Base-by-base conservation (phyloP, 2,888 invertebrate genomes). In the Athetis lepigone region DNA sequence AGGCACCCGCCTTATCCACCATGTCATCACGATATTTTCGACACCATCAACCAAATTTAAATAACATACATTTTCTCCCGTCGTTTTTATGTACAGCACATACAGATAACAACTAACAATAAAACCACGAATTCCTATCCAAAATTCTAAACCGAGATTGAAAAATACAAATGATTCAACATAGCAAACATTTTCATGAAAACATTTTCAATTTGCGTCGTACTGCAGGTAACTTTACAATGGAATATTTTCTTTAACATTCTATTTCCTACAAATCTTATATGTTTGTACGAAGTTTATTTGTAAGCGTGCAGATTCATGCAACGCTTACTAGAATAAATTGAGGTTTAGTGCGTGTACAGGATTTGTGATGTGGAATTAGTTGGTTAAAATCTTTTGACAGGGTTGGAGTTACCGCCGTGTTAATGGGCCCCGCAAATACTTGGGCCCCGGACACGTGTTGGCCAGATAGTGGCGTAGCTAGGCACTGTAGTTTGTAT, bases 141-240 rank as follows among this genome's bases (percentile, higher is more conserved):
- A 8, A 42, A 70, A 49, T 49, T 39, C 18, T 9, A 45, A 70
- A 61, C 43, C 25, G 47, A 66, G n/a, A 61, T 61, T 70, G 62
- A 60, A 65, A 70, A 61, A 61, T 66, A 62, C 63, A 66, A 66
- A 62, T 23, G 63, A 70, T 70, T 62, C 49, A 52, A 40, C 33
- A 58, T 4, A 25, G 39, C 52, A 68, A 55, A 45, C 36, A 37
- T 66, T 73, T 54, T 58, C 19, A 29, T 46, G 68, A 45, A 54
- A 55, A 47, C 70, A 47, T 70, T 60, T 74, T 68, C 70, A 74
- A 70, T 70, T 70, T 74, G 42, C 69, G 37, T 70, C 27, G 50
- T 47, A 49, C 40, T 18, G 18, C 54, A 75, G 69, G 70, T 70
- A 70, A 51, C 42, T 74, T 56, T 25, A 52, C 69, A 69, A 69